These are phyloP conservation scores for Agrochola macilenta DNA, from an alignment of 2,888 invertebrate species.

Conservation along the genomic window DNA sequence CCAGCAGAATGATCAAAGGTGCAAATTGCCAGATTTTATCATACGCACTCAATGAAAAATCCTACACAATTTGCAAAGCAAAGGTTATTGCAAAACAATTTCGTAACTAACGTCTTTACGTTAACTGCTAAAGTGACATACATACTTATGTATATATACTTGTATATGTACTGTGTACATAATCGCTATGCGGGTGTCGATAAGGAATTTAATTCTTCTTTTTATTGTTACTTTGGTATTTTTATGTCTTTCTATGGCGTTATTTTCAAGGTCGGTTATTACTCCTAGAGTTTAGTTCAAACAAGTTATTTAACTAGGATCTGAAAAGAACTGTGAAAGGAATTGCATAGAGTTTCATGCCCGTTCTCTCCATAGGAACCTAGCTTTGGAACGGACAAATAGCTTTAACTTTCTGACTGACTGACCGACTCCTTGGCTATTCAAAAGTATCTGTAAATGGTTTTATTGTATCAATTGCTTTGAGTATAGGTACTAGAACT, in stretches of 20 bases:
- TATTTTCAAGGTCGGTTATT: constrained; percentile 53
- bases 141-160: constrained; percentile 12
- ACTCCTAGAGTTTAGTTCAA: constrained; percentile 2
- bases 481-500: neutral
- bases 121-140: constrained; percentile 53
- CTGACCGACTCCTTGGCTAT: neutral
- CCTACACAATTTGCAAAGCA: constrained; percentile 33
- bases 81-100: constrained; percentile 56
- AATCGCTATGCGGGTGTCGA: constrained; percentile 54
- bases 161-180: constrained; percentile 5
- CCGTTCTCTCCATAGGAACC: neutral
- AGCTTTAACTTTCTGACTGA: neutral
- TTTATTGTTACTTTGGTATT: constrained; percentile 32
- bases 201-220: constrained; percentile 46
- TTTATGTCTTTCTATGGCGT: constrained; percentile 24
- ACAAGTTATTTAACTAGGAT: neutral
- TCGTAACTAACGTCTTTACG: constrained; percentile 48
- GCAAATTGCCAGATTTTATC: constrained; percentile 19
- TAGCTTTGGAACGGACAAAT: neutral
- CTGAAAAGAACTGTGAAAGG: neutral
- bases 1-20: constrained; percentile 5
- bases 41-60: constrained; percentile 38
- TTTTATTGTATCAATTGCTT: neutral
- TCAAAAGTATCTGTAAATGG: neutral
- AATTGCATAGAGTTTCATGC: neutral